Conservation (phyloP, 2,888 invertebrate genomes). For the Nemapogon koenigi region DNA sequence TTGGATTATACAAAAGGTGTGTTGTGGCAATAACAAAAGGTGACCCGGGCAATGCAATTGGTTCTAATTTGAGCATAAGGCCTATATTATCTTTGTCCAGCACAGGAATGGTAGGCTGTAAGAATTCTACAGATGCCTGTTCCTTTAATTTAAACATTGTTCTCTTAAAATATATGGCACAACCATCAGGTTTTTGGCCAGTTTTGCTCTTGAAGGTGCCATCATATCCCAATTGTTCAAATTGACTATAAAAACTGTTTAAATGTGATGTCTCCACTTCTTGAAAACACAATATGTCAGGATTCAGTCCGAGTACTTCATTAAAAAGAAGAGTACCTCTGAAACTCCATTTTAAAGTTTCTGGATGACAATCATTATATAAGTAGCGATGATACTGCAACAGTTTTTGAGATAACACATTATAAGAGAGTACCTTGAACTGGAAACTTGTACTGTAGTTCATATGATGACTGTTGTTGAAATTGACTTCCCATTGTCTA, state of each 20-base stretch:
- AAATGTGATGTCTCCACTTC: constrained; percentile 87
- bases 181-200: constrained; percentile 82
- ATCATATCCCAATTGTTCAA: constrained; percentile 68
- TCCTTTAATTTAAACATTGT: constrained; percentile 71
- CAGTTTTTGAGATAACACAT: constrained; percentile 86
- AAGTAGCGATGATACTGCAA: constrained; percentile 75
- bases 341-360: constrained; percentile 72
- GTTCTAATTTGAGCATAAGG: constrained; percentile 76
- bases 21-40: constrained; percentile 88
- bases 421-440: constrained; percentile 83
- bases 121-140: constrained; percentile 71
- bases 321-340: constrained; percentile 59
- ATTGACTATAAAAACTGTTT: constrained; percentile 62
- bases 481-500: too few relatives aligned
- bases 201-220: constrained; percentile 86
- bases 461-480: too few relatives aligned
- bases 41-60: constrained; percentile 47
- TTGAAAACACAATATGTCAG: constrained; percentile 82
- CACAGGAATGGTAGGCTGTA: constrained; percentile 65
- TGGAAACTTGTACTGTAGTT: too few relatives aligned
- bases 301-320: constrained; percentile 50
- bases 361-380: constrained; percentile 67
- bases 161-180: constrained; percentile 84
- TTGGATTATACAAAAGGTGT: constrained; percentile 92
- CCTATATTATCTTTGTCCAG: constrained; percentile 90